Evolutionary conservation across 1,140 invertebrate species (phyloP).

Genomic region (Drosophila prosaltans): DNA sequence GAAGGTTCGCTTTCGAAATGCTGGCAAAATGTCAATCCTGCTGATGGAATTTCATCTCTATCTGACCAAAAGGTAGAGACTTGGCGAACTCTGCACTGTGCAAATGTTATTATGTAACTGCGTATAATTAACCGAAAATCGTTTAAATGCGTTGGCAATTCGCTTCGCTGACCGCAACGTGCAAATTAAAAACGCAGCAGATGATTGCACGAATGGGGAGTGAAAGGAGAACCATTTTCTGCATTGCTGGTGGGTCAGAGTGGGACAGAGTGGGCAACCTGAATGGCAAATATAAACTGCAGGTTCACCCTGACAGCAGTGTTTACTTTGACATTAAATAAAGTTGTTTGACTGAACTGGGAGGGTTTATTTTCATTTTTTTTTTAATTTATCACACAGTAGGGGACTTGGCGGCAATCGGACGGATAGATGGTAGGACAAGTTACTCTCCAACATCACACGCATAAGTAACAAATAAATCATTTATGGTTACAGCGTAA

Average conservation of each 20-base stretch:
- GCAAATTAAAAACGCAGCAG: conserved; percentile 70
- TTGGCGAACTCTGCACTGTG: conserved; percentile 39
- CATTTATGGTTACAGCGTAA: conserved; percentile 75
- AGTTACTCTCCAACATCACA: conserved; percentile 42
- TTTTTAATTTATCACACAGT: no score
- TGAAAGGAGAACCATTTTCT: conserved; percentile 14
- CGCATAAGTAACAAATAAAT: conserved; percentile 81
- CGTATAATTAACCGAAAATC: conserved; percentile 79
- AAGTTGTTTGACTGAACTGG: conserved; percentile 70
- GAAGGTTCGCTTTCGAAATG: neutral
- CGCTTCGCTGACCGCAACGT: conserved; percentile 51
- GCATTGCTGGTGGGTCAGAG: conserved; percentile 37
- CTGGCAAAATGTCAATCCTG: no score
- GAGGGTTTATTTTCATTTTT: conserved; percentile 10
- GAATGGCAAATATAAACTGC: conserved; percentile 1
- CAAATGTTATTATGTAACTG: conserved; percentile 73
- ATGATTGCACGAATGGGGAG: neutral
- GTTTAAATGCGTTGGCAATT: conserved; percentile 60
- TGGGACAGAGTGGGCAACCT: neutral
- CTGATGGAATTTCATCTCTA: no score
- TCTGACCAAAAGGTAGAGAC: neutral
- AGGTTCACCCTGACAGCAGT: conserved; percentile 30
- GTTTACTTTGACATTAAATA: conserved; percentile 81
- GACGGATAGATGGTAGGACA: neutral
- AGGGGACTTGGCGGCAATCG: neutral